phyloP scores from a whole-genome alignment of 2,797 vertebrate genomes.

The Pseudopleuronectes americanus region DNA sequence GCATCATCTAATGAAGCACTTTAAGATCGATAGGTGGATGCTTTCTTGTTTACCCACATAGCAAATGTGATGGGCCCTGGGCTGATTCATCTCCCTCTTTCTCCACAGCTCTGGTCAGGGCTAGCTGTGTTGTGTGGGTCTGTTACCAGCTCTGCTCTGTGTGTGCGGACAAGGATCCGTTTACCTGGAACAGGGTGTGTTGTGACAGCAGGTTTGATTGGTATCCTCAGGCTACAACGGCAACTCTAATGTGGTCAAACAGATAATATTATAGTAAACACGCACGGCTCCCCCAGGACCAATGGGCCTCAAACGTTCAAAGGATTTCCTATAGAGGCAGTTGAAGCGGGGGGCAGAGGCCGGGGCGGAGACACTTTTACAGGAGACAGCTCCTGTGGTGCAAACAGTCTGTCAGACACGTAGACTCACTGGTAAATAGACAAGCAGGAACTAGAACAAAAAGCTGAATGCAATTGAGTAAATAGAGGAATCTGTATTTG shows the following conservation, averaged over 20 bases:
- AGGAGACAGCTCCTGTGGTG: constrained; percentile 31
- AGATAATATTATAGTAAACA: constrained; percentile 73
- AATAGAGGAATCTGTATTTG: constrained; percentile 43
- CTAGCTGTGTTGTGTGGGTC: constrained; percentile 25
- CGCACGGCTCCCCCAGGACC: constrained; percentile 58
- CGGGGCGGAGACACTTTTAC: constrained; percentile 51
- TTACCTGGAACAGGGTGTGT: constrained; percentile 60
- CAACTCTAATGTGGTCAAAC: constrained; percentile 63
- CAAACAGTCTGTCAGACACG: constrained; percentile 41
- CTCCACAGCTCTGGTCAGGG: constrained; percentile 27
- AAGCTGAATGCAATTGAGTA: constrained; percentile 45
- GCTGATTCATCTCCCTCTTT: constrained; percentile 21
- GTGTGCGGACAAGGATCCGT: constrained; percentile 47
- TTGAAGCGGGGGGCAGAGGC: constrained; percentile 30
- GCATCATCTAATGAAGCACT: constrained; percentile 66
- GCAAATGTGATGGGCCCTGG: constrained; percentile 36
- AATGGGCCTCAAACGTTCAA: constrained; percentile 64
- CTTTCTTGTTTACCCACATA: constrained; percentile 60
- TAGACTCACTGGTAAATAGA: constrained; percentile 26
- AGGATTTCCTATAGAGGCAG: constrained; percentile 37
- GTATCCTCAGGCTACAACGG: constrained; percentile 68
- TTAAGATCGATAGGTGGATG: constrained; percentile 71
- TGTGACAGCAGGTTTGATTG: constrained; percentile 71
- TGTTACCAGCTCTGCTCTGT: constrained; percentile 18
- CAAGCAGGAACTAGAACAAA: constrained; percentile 51